Conservation (phyloP, 1,140 invertebrate genomes). For the Eueides isabella region DNA sequence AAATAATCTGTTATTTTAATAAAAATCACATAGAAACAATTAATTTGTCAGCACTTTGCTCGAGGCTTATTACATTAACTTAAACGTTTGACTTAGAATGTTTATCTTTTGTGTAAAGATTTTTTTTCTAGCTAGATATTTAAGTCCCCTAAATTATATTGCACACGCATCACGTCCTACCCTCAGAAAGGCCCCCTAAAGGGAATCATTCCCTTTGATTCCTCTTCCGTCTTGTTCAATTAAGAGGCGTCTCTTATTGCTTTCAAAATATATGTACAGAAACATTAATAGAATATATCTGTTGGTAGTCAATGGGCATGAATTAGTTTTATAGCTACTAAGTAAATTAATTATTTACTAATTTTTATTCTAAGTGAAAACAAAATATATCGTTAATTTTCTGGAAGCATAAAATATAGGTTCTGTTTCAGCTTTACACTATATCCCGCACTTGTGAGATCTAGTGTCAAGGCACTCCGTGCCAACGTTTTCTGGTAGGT, state of each 20-base stretch:
- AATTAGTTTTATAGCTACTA: not conserved
- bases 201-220: conserved; percentile 81
- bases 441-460: too few relatives aligned
- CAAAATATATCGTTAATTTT: not conserved
- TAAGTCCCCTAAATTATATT: conserved; percentile 68
- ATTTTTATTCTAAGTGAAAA: too few relatives aligned
- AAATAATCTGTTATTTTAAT: not conserved
- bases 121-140: conserved; percentile 44
- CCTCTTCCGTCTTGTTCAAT: conserved; percentile 78
- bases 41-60: conserved; percentile 3
- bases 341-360: not conserved
- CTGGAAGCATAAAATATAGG: not conserved
- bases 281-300: conserved; percentile 18
- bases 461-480: not conserved
- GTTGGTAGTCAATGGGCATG: conserved; percentile 5
- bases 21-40: not conserved
- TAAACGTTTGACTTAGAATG: conserved; percentile 17
- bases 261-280: conserved; percentile 17
- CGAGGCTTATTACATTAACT: conserved; percentile 12
- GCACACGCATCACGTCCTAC: conserved; percentile 69
- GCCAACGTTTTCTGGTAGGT: too few relatives aligned
- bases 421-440: too few relatives aligned
- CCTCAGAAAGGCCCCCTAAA: conserved; percentile 63
- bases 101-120: conserved; percentile 20
- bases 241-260: conserved; percentile 73